These are phyloP conservation scores for Promerops cafer DNA, from an alignment of 2,113 vertebrate genomes.

Conservation along the genomic window DNA sequence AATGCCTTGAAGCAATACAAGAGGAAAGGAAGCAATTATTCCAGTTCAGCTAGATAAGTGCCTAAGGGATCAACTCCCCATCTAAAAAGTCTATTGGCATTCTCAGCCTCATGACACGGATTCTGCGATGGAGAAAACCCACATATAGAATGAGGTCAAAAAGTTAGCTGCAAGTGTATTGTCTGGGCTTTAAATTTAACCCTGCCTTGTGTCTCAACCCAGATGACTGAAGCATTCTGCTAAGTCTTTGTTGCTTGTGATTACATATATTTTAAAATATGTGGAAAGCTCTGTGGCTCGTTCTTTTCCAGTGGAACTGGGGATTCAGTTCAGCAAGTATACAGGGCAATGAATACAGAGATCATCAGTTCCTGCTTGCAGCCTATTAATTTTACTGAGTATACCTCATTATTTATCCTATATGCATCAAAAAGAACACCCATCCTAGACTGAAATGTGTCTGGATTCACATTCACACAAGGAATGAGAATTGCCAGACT, in stretches of 20 bases:
- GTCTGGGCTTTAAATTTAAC: constrained; percentile 42
- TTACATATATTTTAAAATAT: constrained; percentile 28
- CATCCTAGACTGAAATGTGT: neutral
- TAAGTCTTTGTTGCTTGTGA: constrained; percentile 14
- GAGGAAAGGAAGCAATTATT: constrained; percentile 62
- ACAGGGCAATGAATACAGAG: neutral
- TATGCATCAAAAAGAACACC: neutral
- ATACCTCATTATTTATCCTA: neutral
- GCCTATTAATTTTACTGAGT: neutral
- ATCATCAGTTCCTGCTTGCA: neutral
- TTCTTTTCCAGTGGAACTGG: neutral
- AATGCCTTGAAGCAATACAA: constrained; percentile 45
- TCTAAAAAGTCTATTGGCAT: constrained; percentile 30
- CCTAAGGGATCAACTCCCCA: constrained; percentile 1
- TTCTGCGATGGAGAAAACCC: constrained; percentile 18
- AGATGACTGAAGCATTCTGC: constrained; percentile 12
- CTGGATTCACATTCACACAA: constrained; percentile 6
- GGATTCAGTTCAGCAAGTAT: neutral
- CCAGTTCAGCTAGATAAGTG: constrained; percentile 32
- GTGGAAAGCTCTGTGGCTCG: neutral
- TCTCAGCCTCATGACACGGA: neutral
- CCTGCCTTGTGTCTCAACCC: constrained; percentile 5
- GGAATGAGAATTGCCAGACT: constrained; percentile 16
- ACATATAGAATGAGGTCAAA: constrained; percentile 10
- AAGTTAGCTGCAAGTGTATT: constrained; percentile 10